Percentiles rank a stretch among this genome's conserved stretches.
These are phyloP conservation scores for Oscheius sp. DNA, from an alignment of 1,140 invertebrate genomes.

Conservation along the genomic window DNA sequence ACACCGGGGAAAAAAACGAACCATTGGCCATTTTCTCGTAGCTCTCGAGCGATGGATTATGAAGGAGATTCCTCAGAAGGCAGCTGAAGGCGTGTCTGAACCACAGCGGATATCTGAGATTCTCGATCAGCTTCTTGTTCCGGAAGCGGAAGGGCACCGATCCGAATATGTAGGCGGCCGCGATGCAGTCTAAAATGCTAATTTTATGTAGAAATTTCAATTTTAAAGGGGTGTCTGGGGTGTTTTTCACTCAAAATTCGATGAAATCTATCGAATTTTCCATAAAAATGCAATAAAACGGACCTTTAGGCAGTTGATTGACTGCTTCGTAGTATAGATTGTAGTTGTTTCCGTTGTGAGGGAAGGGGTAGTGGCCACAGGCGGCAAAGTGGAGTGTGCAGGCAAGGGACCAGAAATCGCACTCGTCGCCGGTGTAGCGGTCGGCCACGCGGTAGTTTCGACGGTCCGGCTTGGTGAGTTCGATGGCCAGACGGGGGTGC, in stretches of 20 bases:
- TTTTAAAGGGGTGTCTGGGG: not conserved
- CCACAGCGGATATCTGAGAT: not conserved
- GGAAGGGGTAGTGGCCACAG: slow-evolving; percentile 6
- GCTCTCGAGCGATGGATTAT: not conserved
- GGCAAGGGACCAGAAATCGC: slow-evolving; percentile 26
- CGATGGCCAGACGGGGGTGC: slow-evolving; percentile 9
- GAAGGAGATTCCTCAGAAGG: not conserved
- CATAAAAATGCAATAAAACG: not conserved
- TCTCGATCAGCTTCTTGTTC: not conserved
- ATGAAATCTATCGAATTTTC: not conserved
- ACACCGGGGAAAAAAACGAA: not conserved
- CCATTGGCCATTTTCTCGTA: not conserved
- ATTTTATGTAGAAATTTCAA: not conserved
- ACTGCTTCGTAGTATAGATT: slow-evolving; percentile 18
- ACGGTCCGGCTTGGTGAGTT: not conserved
- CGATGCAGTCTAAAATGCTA: not conserved
- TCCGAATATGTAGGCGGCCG: not conserved
- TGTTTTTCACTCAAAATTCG: not conserved
- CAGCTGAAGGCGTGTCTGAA: not conserved
- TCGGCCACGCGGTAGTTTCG: not conserved
- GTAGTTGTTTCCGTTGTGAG: not conserved
- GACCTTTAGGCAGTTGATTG: not conserved
- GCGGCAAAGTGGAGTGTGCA: slow-evolving; percentile 21
- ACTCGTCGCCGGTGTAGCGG: not conserved
- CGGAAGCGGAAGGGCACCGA: not conserved